These are phyloP conservation scores for Kryptopterus vitreolus DNA, from an alignment of 2,797 vertebrate species.

Conservation along the genomic window DNA sequence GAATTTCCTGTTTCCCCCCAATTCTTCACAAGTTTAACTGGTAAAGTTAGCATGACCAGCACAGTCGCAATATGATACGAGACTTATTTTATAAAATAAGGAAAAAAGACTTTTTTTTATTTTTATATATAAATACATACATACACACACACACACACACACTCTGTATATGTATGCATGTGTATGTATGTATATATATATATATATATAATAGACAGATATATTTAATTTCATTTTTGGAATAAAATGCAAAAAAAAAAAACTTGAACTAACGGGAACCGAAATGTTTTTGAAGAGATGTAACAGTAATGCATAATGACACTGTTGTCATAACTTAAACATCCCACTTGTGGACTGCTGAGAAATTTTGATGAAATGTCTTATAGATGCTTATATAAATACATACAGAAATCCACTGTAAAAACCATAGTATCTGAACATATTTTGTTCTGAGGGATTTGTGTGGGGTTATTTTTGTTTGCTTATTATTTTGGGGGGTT, in stretches of 20 bases:
- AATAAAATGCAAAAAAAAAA: slow-evolving; percentile 60
- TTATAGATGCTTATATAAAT: slow-evolving; percentile 76
- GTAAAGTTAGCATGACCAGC: slow-evolving; percentile 59
- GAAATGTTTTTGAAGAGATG: slow-evolving; percentile 67
- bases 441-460: slow-evolving; percentile 45
- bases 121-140: slow-evolving; percentile 35
- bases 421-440: slow-evolving; percentile 78
- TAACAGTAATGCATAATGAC: slow-evolving; percentile 77
- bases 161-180: too few species aligned
- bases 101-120: slow-evolving; percentile 70
- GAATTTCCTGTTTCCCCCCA: slow-evolving; percentile 64
- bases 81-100: slow-evolving; percentile 82
- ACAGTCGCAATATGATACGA: slow-evolving; percentile 82
- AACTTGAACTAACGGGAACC: slow-evolving; percentile 82
- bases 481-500: slow-evolving; percentile 59
- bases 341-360: slow-evolving; percentile 66
- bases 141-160: slow-evolving; percentile 27
- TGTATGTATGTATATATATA: not conserved
- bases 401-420: slow-evolving; percentile 82
- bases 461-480: slow-evolving; percentile 63
- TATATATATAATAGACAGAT: slow-evolving; percentile 66
- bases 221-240: slow-evolving; percentile 84
- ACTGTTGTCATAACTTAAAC: slow-evolving; percentile 69
- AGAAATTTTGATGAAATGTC: slow-evolving; percentile 73
- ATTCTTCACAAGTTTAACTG: slow-evolving; percentile 52